phyloP scores from a whole-genome alignment of 2,797 vertebrate genomes.

The Acipenser oxyrinchus region DNA sequence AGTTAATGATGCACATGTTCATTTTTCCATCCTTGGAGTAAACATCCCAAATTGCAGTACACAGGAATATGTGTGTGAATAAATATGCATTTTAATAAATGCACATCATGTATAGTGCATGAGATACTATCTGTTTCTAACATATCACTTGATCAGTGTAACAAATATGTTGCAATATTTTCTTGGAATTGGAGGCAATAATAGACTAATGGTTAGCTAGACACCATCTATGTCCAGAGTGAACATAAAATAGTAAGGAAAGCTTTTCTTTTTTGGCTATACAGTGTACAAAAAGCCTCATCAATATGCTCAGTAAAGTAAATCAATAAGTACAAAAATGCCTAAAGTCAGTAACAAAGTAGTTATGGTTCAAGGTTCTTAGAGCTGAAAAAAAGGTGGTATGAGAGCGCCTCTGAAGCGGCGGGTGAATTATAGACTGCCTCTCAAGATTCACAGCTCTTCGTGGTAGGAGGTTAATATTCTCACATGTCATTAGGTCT shows the following conservation, averaged over 20 bases:
- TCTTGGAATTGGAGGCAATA: too few relatives aligned
- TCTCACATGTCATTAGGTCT: constrained; percentile 98
- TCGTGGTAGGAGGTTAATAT: constrained; percentile 97
- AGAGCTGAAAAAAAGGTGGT: constrained; percentile 47
- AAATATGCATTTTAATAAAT: too few relatives aligned
- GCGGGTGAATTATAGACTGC: constrained; percentile 89
- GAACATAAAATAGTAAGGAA: too few relatives aligned
- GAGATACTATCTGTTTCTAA: too few relatives aligned
- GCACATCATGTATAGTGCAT: too few relatives aligned
- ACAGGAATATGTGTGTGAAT: too few relatives aligned
- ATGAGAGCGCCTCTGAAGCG: constrained; percentile 57
- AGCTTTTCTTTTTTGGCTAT: too few relatives aligned
- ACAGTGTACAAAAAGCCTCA: neutral
- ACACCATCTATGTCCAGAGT: too few relatives aligned
- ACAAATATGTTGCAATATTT: too few relatives aligned
- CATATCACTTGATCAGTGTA: too few relatives aligned
- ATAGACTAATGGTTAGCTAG: too few relatives aligned
- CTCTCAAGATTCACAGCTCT: constrained; percentile 91
- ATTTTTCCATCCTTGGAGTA: neutral
- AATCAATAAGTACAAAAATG: constrained; percentile 1
- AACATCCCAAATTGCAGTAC: too few relatives aligned
- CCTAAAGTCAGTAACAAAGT: constrained; percentile 27
- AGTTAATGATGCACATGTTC: constrained; percentile 4
- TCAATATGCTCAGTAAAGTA: neutral
- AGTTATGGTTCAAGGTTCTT: constrained; percentile 38